A percentile compares a stretch with the other conserved stretches of the same genome.
These are phyloP conservation scores for Chloroceryle amazona DNA, from an alignment of 2,797 vertebrate species.

Conservation along the genomic window DNA sequence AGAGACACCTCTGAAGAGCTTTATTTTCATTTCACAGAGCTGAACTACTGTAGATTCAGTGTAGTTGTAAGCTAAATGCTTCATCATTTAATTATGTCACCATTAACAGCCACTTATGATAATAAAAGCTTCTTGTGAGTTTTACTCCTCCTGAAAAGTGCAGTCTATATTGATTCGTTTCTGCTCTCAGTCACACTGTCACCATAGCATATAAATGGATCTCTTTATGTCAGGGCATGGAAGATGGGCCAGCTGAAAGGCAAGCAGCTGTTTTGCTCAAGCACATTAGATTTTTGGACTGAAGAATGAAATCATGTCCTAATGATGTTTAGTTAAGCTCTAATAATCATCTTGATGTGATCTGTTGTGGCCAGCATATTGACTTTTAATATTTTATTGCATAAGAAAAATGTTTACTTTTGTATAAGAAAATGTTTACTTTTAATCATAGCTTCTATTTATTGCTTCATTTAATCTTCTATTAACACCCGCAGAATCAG, in stretches of 20 bases:
- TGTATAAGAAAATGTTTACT: background rate
- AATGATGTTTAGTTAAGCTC: no score
- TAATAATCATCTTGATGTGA: no score
- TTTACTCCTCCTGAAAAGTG: background rate
- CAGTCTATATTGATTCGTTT: background rate
- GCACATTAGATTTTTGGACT: no score
- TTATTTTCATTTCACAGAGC: background rate
- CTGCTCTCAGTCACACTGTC: background rate
- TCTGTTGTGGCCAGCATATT: no score
- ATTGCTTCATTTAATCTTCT: background rate
- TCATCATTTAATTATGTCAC: background rate
- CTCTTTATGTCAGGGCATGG: no score
- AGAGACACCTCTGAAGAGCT: background rate
- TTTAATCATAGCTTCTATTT: background rate
- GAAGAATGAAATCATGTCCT: no score
- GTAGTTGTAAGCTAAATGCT: background rate
- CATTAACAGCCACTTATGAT: background rate
- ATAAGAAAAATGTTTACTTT: no score
- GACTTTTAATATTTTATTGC: no score
- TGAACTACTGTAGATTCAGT: background rate
- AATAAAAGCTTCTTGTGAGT: background rate
- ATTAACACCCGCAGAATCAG: background rate
- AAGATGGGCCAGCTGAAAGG: no score
- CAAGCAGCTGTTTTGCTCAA: no score
- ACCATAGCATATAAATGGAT: background rate